Evolutionary conservation across 2,797 vertebrate species (phyloP).

Genomic region (Coregonus ussuriensis): DNA sequence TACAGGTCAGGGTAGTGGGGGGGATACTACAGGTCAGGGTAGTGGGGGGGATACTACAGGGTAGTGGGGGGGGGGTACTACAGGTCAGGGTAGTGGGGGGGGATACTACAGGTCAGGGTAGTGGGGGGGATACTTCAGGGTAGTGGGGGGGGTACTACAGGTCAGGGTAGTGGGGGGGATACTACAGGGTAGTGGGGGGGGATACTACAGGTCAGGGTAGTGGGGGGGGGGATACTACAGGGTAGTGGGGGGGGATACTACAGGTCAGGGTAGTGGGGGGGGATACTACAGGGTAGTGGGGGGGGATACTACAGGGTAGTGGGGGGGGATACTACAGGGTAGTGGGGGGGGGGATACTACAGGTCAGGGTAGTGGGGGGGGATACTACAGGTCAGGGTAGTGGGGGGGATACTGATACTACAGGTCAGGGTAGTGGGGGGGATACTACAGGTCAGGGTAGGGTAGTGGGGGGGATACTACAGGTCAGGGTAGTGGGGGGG

Average conservation of each 20-base stretch:
- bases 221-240: neutral
- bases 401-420: neutral
- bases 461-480: neutral
- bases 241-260: neutral
- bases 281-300: constrained; percentile 3
- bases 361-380: neutral
- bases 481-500: neutral
- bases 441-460: neutral
- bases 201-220: neutral
- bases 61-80: neutral
- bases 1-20: neutral
- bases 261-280: neutral
- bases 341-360: neutral
- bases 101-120: neutral
- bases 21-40: neutral
- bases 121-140: too few species aligned
- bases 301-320: neutral
- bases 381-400: neutral
- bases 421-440: neutral
- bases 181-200: too few species aligned
- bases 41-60: neutral
- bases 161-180: too few species aligned
- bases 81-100: neutral
- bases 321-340: constrained; percentile 8
- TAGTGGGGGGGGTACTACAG: too few species aligned